Conservation (phyloP, 2,888 invertebrate genomes). For the Nemotelus nigrinus region DNA sequence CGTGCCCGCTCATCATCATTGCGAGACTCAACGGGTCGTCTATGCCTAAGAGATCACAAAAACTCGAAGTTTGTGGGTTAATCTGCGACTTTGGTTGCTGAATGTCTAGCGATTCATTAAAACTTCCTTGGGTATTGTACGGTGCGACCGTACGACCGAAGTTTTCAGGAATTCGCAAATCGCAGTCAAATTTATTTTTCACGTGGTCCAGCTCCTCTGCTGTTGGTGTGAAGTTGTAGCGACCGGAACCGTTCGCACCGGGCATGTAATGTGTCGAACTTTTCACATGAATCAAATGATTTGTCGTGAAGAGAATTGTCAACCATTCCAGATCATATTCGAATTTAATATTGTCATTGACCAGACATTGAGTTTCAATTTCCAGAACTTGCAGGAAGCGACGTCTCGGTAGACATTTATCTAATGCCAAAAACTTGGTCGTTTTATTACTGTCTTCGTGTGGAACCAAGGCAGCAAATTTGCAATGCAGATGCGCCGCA, state of each 20-base stretch:
- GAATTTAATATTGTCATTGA: slow-evolving; percentile 62
- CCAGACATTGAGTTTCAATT: slow-evolving; percentile 70
- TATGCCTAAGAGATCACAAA: slow-evolving; percentile 77
- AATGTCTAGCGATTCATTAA: slow-evolving; percentile 57
- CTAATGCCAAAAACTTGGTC: slow-evolving; percentile 93
- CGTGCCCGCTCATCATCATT: slow-evolving; percentile 67
- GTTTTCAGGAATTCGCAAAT: slow-evolving; percentile 78
- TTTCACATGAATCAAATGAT: slow-evolving; percentile 84
- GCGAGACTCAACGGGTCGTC: slow-evolving; percentile 82
- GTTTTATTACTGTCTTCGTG: slow-evolving; percentile 70
- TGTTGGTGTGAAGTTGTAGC: slow-evolving; percentile 71
- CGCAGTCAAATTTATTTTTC: slow-evolving; percentile 71
- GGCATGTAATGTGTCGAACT: slow-evolving; percentile 81
- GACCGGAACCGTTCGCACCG: slow-evolving; percentile 73
- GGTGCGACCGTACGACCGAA: slow-evolving; percentile 81
- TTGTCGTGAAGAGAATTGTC: slow-evolving; percentile 84
- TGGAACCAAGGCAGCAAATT: slow-evolving; percentile 88
- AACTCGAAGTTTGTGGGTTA: slow-evolving; percentile 75
- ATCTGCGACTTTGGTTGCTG: slow-evolving; percentile 67
- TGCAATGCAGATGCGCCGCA: slow-evolving; percentile 95
- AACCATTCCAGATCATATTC: slow-evolving; percentile 95
- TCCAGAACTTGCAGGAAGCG: slow-evolving; percentile 89
- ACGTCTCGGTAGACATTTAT: slow-evolving; percentile 92
- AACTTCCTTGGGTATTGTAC: slow-evolving; percentile 65
- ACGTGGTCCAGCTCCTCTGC: slow-evolving; percentile 77